Evolutionary conservation across 2,113 vertebrate species (phyloP).

Genomic region (Synodontis membranacea): DNA sequence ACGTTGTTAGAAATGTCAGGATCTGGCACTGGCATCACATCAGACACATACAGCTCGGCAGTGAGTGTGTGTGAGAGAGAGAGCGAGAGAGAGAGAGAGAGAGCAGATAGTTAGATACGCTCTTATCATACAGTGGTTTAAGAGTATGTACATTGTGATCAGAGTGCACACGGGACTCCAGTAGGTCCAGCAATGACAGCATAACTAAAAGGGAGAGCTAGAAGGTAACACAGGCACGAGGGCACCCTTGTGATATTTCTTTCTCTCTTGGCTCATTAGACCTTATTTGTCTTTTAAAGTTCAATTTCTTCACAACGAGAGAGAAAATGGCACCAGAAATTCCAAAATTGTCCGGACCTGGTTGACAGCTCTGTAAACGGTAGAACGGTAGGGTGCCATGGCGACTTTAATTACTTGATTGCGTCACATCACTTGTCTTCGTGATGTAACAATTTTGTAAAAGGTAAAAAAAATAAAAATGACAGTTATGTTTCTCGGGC

Average conservation of each 20-base stretch:
- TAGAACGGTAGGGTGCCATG: conserved; percentile 8
- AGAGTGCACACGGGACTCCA: not conserved
- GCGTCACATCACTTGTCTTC: not conserved
- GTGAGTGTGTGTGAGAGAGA: not conserved
- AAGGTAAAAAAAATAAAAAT: conserved; percentile 16
- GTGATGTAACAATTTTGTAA: conserved; percentile 1
- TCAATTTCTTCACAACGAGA: conserved; percentile 16
- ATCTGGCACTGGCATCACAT: not conserved
- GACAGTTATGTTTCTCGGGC: not conserved
- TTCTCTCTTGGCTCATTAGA: conserved; percentile 15
- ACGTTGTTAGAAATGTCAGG: not conserved
- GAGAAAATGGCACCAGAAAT: not conserved
- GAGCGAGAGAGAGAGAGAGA: not conserved
- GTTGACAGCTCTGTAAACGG: conserved; percentile 1
- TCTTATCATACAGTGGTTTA: not conserved
- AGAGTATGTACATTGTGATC: not conserved
- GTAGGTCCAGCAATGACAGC: not conserved
- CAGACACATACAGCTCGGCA: not conserved
- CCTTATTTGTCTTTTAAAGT: conserved; percentile 31
- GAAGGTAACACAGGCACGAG: not conserved
- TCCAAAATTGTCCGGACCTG: not conserved
- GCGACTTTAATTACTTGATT: not conserved
- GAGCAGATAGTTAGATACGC: not conserved
- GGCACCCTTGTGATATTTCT: conserved; percentile 21
- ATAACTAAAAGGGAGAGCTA: not conserved